These are phyloP conservation scores for Bradynema listronoti DNA, from an alignment of 1,140 invertebrate species.

Conservation along the genomic window DNA sequence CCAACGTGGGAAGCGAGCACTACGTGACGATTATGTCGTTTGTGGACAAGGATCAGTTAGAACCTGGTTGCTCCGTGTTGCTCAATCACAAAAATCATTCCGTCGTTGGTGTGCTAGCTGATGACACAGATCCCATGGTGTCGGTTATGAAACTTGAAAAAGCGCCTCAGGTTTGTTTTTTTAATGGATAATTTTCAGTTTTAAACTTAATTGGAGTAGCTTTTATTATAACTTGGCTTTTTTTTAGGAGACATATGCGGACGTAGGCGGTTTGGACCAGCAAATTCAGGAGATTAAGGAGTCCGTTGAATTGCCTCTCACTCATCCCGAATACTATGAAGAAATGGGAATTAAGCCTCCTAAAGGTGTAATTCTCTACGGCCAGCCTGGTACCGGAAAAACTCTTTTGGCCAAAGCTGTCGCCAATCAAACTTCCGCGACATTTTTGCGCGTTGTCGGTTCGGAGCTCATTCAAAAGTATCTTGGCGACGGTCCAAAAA, in stretches of 20 bases:
- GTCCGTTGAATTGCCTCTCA: conserved; percentile 93
- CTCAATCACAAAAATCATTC: conserved; percentile 98
- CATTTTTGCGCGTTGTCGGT: conserved; percentile 93
- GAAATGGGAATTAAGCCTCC: conserved; percentile 99
- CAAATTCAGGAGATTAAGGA: conserved; percentile 99
- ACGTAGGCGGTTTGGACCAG: conserved; percentile 97
- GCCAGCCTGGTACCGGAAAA: conserved; percentile 95
- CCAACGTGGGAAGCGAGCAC: conserved; percentile 97
- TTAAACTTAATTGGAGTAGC: background rate
- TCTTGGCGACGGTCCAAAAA: conserved; percentile 95
- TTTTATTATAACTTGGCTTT: conserved; percentile 2
- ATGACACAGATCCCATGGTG: conserved; percentile 99
- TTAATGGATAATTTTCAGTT: too few relatives aligned
- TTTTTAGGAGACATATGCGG: conserved; percentile 84
- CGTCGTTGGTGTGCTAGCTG: conserved; percentile 91
- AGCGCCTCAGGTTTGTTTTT: conserved; percentile 70
- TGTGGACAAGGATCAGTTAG: conserved; percentile 98
- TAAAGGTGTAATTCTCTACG: conserved; percentile 97
- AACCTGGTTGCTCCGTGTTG: conserved; percentile 95
- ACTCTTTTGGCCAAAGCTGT: conserved; percentile 96
- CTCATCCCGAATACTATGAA: conserved; percentile 99
- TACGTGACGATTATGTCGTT: conserved; percentile 98
- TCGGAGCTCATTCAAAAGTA: conserved; percentile 99
- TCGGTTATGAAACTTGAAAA: conserved; percentile 99
- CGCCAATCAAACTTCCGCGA: conserved; percentile 98